Evolutionary conservation across 1,140 invertebrate genomes (phyloP), one percentile per base, ranked within the genome.

Genomic region (Formica selysi): DNA sequence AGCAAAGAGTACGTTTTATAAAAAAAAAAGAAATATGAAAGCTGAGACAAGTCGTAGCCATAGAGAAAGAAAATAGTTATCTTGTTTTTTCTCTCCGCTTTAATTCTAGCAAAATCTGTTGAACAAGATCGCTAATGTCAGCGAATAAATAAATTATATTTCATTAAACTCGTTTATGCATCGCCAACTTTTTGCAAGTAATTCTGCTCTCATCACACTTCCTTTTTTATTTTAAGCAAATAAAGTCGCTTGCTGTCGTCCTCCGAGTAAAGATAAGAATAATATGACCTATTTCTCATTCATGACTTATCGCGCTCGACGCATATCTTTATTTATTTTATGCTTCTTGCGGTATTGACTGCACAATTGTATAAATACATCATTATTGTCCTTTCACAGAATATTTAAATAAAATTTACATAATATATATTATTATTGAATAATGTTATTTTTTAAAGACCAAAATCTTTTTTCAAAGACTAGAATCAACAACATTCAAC

Each of bases 101-200:
- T 32, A 57, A 73, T 76, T 86, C 51, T 65, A 32, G 22, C 5
- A n/a, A 19, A 76, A 64, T 65, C 41, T 41, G 13, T 64, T 29
- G 22, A 44, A 65, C 7, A 22, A 22, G 6, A 51, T 32, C 44
- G 44, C n/a, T 76, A 68, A 79, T 48, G 22, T 62, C 29, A 76
- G 3, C 10, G 22, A 44, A 76, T 80, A 80, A 86, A 86, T 65
- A 86, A 80, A 86, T 62, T 80, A 73, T 79, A 73, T 86, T 73
- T 87, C 36, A 70, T 79, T 79, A 64, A 64, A 59, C 19, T 26
- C 26, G 36, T 83, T 64, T 22, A 48, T 51, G 3, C 16, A 61
- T 73, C 36, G 57, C 7, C 11, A 29, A 22, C 36, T 41, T 32
- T 67, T 68, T 54, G 1, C 54, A 10, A 26, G 0, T 5, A 16